A percentile compares a stretch with the other conserved stretches of the same genome.
Conservation (phyloP, 2,113 vertebrate species). For the Coturnix japonica region DNA sequence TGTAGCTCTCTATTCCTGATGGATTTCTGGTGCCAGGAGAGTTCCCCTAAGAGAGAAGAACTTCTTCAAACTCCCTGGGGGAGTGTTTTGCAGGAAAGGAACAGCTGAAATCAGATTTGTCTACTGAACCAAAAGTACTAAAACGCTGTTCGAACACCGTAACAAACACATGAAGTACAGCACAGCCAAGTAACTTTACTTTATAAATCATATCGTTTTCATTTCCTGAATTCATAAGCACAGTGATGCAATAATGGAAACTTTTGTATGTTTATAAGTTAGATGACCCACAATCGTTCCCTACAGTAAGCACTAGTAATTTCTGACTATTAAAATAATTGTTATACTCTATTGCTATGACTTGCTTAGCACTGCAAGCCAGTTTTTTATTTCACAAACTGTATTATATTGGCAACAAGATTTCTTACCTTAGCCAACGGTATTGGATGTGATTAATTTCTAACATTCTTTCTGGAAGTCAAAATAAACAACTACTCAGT, state of each 20-base stretch:
- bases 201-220: conserved; percentile 54
- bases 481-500: conserved; percentile 57
- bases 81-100: conserved; percentile 19
- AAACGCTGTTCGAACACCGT: background rate
- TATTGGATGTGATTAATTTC: conserved; percentile 49
- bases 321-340: conserved; percentile 58
- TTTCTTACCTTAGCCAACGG: conserved; percentile 33
- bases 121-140: conserved; percentile 30
- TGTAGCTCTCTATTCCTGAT: conserved; percentile 15
- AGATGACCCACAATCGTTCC: conserved; percentile 10
- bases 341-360: conserved; percentile 27
- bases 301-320: conserved; percentile 52
- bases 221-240: conserved; percentile 66
- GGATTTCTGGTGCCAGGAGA: conserved; percentile 43
- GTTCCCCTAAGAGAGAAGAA: conserved; percentile 24
- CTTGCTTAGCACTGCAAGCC: background rate
- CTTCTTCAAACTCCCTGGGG: conserved; percentile 22
- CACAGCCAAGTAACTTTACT: conserved; percentile 52
- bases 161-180: conserved; percentile 20
- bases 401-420: conserved; percentile 36
- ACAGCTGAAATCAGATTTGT: conserved; percentile 37
- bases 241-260: conserved; percentile 66
- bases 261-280: conserved; percentile 60
- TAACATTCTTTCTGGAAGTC: conserved; percentile 49
- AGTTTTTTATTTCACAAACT: conserved; percentile 25